These are phyloP conservation scores for Silurus asotus DNA, from an alignment of 2,113 vertebrate species.

Conservation along the genomic window DNA sequence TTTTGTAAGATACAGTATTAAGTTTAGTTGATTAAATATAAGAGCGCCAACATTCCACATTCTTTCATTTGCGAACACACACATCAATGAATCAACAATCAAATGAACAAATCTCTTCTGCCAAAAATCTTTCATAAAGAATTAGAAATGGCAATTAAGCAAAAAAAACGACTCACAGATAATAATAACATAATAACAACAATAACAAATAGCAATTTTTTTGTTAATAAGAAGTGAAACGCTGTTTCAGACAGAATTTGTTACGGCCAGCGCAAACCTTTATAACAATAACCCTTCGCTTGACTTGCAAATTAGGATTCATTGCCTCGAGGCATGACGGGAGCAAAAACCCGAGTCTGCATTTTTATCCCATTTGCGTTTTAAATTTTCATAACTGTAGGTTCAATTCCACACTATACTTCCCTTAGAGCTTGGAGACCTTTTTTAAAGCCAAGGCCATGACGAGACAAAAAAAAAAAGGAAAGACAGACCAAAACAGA, in stretches of 20 bases:
- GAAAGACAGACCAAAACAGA: background rate
- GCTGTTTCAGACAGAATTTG: background rate
- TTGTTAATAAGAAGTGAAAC: background rate
- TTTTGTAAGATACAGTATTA: too few relatives aligned
- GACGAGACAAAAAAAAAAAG: background rate
- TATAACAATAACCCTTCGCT: slow-evolving; percentile 1
- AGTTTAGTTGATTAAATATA: too few relatives aligned
- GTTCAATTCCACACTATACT: background rate
- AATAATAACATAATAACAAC: background rate
- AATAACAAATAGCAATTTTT: background rate
- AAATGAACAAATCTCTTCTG: background rate
- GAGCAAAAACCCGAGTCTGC: background rate
- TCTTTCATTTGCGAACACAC: background rate
- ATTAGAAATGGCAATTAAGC: background rate
- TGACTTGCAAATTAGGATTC: slow-evolving; percentile 27
- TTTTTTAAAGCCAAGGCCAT: background rate
- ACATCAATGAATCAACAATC: background rate
- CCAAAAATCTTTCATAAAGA: background rate
- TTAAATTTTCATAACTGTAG: slow-evolving; percentile 16
- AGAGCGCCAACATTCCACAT: background rate
- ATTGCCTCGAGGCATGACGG: slow-evolving; percentile 7
- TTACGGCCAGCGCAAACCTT: slow-evolving; percentile 8
- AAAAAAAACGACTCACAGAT: background rate
- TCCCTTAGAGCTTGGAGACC: background rate
- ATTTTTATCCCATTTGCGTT: slow-evolving; percentile 27